Base-by-base conservation (phyloP, 1,140 invertebrate genomes). In the Papilio aristodemus region DNA sequence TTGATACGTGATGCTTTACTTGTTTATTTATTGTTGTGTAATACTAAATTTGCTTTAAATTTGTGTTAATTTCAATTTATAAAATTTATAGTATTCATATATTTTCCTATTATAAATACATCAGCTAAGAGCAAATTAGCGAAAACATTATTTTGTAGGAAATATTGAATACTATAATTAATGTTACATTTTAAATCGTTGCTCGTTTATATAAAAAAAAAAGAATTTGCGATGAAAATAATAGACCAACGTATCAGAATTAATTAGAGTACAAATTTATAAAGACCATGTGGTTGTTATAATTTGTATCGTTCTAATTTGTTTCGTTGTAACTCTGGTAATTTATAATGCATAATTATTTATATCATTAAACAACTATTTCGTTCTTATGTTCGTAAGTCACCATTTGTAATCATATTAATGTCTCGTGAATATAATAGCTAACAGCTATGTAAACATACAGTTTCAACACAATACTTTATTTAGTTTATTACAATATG, bases 261-360 rank as follows among this genome's bases (percentile, higher is more conserved):
- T 17, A 46, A 46, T 46, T 14, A 19, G 8, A 17, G 43, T 46
- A 46, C 8, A 19, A 46, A 46, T 46, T 46, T 46, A 46, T 19
- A 46, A 46, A 17, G 14, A 46, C 43, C 43, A 14, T 46, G 43
- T 46, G 43, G 43, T 17, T 14, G 43, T 46, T 46, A 46, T 46
- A 14, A 46, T 46, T 46, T 46, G 43, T 54, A 54, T 54, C 46
- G 46, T 54, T 54, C 7, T 54, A 46, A 46, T 46, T 46, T 46
- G 8, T 19, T 19, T 17, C 43, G 8, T 19, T 46, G 43, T 46
- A 54, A 54, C 22, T 54, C 22, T 54, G 19, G 46, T 22, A 17
- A 54, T 54, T 54, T 22, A 54, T 10, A 25, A 54, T 54, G 46
- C 19, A 54, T 54, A 11, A 25, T 54, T 54, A 19, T 54, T 54